Evolutionary conservation across 1,140 invertebrate genomes (phyloP).

Genomic region (Lepidostoma basale): DNA sequence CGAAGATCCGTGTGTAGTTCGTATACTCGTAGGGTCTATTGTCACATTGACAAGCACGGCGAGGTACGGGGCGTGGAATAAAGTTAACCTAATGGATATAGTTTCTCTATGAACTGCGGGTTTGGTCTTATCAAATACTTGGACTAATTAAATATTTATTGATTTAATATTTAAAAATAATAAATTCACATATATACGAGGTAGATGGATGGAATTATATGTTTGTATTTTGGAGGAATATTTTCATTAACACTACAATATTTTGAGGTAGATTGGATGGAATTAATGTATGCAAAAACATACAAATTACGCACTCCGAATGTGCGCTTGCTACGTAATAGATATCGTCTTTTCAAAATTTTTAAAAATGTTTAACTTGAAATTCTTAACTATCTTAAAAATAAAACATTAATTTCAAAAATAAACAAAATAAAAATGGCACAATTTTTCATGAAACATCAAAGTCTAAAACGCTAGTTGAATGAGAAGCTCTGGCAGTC

Average conservation of each 20-base stretch:
- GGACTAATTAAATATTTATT: constrained; percentile 40
- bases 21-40: too few species aligned
- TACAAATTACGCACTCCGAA: constrained; percentile 28
- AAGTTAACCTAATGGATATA: constrained; percentile 34
- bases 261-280: constrained; percentile 64
- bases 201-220: constrained; percentile 66
- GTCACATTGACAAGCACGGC: too few species aligned
- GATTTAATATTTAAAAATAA: constrained; percentile 39
- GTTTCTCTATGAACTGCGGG: constrained; percentile 39
- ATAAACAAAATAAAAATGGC: constrained; percentile 42
- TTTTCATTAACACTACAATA: constrained; percentile 48
- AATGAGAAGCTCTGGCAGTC: constrained; percentile 44
- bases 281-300: constrained; percentile 55
- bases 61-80: constrained; percentile 41
- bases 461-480: constrained; percentile 39
- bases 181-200: constrained; percentile 62
- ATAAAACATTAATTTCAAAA: constrained; percentile 30
- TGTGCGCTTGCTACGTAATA: constrained; percentile 1
- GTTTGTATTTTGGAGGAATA: constrained; percentile 59
- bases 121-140: constrained; percentile 40
- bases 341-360: constrained; percentile 28
- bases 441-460: constrained; percentile 40
- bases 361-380: constrained; percentile 12
- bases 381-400: constrained; percentile 21
- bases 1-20: too few species aligned